phyloP scores from a whole-genome alignment of 2,888 invertebrate genomes.

The Drosophila colorata region DNA sequence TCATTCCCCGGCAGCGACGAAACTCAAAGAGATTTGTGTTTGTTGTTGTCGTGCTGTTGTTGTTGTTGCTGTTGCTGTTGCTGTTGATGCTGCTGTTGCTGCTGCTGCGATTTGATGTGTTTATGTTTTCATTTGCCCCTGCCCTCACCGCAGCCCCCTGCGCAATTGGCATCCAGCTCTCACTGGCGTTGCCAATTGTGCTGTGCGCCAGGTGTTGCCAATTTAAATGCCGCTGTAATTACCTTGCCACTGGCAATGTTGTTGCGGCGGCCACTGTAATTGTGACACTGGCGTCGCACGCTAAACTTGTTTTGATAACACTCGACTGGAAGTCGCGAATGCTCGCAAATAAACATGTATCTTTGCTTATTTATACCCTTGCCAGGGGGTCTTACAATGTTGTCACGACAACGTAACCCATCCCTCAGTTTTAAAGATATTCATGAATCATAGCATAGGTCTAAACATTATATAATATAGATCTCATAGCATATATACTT shows the following conservation, averaged over 20 bases:
- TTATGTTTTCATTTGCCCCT: conserved; percentile 59
- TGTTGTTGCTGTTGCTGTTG: conserved; percentile 47
- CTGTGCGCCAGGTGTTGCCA: conserved; percentile 72
- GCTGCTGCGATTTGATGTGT: conserved; percentile 74
- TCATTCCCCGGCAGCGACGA: conserved; percentile 29
- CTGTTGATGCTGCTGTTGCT: conserved; percentile 40
- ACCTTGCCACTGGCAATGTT: conserved; percentile 40
- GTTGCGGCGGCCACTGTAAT: conserved; percentile 44
- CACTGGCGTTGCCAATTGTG: conserved; percentile 54
- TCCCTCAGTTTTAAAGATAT: too few relatives aligned
- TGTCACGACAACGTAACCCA: too few relatives aligned
- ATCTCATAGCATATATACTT: too few relatives aligned
- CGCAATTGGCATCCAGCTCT: conserved; percentile 32
- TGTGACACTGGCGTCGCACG: conserved; percentile 31
- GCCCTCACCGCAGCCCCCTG: neutral
- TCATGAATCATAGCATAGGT: too few relatives aligned
- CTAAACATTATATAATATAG: too few relatives aligned
- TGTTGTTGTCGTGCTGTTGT: conserved; percentile 45
- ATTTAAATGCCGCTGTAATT: conserved; percentile 71
- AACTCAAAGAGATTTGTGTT: conserved; percentile 68
- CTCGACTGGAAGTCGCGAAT: conserved; percentile 11
- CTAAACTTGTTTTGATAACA: conserved; percentile 64
- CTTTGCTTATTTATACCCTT: conserved; percentile 14
- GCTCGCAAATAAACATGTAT: conserved; percentile 21
- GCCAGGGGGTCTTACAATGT: too few relatives aligned